Percentiles rank a stretch among this genome's conserved stretches.
Conservation (phyloP, 2,113 vertebrate genomes). For the Turdus rufiventris region DNA sequence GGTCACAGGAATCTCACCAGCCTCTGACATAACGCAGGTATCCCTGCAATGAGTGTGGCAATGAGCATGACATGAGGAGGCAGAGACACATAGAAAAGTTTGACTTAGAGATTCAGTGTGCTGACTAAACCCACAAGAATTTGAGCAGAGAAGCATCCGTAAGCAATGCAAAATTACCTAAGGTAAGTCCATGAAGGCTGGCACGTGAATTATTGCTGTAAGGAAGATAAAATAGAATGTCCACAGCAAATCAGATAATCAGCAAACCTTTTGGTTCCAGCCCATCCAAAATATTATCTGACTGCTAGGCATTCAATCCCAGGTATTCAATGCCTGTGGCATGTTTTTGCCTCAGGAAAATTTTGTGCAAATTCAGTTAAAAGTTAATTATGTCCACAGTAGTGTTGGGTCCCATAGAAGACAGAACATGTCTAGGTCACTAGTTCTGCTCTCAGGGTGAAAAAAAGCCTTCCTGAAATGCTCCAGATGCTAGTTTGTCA, state of each 20-base stretch:
- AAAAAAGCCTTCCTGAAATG: not conserved
- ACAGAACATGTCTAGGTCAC: not conserved
- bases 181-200: not conserved
- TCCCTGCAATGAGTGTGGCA: not conserved
- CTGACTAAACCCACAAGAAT: not conserved
- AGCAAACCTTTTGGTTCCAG: not conserved
- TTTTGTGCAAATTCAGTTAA: not conserved
- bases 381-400: not conserved
- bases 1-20: not conserved
- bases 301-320: not conserved
- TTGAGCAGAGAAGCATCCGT: not conserved
- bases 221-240: not conserved
- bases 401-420: not conserved
- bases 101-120: not conserved
- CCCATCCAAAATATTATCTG: not conserved
- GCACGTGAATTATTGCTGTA: not conserved
- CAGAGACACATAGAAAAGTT: not conserved
- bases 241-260: not conserved
- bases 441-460: not conserved
- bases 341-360: not conserved
- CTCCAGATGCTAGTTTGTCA: not conserved
- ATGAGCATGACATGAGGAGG: not conserved
- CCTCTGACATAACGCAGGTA: not conserved
- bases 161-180: not conserved
- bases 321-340: not conserved